These are phyloP conservation scores for Ateles fusciceps DNA, from an alignment of 2,797 vertebrate genomes.

Conservation along the genomic window DNA sequence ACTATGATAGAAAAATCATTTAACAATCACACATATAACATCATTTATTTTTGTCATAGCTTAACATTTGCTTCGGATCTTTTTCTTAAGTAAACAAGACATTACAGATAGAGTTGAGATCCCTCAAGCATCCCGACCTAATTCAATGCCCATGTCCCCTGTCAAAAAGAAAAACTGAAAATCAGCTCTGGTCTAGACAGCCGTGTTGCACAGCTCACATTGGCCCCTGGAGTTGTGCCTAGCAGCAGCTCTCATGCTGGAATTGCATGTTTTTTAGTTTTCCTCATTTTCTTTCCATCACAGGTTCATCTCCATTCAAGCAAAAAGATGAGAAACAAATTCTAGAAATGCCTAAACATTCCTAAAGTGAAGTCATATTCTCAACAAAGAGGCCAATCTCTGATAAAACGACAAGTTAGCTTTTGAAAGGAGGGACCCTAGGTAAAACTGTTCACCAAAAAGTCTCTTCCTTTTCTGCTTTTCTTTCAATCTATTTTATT, in stretches of 20 bases:
- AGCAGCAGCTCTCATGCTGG: neutral
- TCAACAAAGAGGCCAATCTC: neutral
- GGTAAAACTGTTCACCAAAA: neutral
- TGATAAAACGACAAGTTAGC: neutral
- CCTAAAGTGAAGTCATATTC: neutral
- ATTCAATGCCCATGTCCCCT: neutral
- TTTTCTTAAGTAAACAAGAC: constrained; percentile 17
- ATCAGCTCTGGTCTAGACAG: neutral
- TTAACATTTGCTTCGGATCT: neutral
- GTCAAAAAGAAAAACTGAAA: neutral
- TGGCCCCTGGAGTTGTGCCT: neutral
- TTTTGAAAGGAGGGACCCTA: neutral
- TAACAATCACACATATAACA: neutral
- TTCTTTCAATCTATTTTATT: neutral
- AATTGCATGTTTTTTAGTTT: neutral
- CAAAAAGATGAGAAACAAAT: neutral
- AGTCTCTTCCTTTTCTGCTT: neutral
- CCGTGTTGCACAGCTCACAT: neutral
- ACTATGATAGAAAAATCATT: neutral
- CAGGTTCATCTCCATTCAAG: neutral
- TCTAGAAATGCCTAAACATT: neutral
- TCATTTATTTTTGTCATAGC: neutral
- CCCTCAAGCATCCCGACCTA: neutral
- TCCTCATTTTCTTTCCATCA: neutral
- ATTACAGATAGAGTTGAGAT: neutral